These are phyloP conservation scores for Drosophila glabriapex DNA, from an alignment of 2,888 invertebrate genomes.

Conservation along the genomic window DNA sequence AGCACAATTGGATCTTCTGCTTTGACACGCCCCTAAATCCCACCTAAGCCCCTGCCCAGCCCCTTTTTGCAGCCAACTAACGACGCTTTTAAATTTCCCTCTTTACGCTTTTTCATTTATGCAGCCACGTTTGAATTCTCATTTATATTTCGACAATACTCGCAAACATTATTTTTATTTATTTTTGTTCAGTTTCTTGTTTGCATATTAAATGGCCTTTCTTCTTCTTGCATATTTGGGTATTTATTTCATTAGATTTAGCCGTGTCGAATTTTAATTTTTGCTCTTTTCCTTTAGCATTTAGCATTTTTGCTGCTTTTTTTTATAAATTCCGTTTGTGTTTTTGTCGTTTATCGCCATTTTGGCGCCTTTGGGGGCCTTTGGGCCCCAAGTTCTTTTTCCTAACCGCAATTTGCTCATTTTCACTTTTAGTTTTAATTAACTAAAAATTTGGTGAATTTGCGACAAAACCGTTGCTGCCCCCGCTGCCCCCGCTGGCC, in stretches of 20 bases:
- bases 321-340: constrained; percentile 35
- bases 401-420: constrained; percentile 76
- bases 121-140: constrained; percentile 40
- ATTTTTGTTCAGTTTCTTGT: constrained; percentile 35
- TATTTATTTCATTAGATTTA: constrained; percentile 36
- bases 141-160: constrained; percentile 42
- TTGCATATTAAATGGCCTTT: constrained; percentile 71
- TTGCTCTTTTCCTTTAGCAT: constrained; percentile 12
- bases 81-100: constrained; percentile 28
- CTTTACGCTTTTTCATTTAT: constrained; percentile 37
- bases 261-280: constrained; percentile 43
- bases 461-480: constrained; percentile 37
- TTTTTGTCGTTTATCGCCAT: constrained; percentile 46
- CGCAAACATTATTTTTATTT: constrained; percentile 27
- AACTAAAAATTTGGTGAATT: constrained; percentile 63
- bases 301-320: constrained; percentile 25
- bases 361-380: constrained; percentile 7
- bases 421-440: constrained; percentile 80
- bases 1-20: neutral
- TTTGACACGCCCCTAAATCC: neutral
- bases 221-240: constrained; percentile 15
- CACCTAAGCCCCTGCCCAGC: neutral
- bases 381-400: constrained; percentile 62
- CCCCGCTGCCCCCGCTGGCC: neutral
- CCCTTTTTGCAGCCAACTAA: constrained; percentile 13